Evolutionary conservation across 1,140 invertebrate genomes (phyloP).

Genomic region (Bathynomus jamesi): DNA sequence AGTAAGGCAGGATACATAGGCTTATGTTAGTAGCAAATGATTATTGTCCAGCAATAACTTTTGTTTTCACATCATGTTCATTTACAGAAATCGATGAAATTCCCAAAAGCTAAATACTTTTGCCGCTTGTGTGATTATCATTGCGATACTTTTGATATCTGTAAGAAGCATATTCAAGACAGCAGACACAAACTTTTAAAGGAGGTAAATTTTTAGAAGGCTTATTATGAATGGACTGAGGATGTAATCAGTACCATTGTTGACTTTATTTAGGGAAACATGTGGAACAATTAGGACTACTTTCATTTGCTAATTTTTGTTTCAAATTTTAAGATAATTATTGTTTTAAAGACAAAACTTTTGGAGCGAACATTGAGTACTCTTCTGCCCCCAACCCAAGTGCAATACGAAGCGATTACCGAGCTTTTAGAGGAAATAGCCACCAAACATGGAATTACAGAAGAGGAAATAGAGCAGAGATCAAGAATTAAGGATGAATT

Average conservation of each 20-base stretch:
- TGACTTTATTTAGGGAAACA: neutral
- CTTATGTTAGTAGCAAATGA: no score
- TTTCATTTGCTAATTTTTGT: neutral
- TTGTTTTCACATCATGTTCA: no score
- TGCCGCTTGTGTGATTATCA: conserved; percentile 16
- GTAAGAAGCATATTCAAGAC: neutral
- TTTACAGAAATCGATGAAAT: conserved; percentile 1
- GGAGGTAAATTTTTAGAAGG: neutral
- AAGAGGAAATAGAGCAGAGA: neutral
- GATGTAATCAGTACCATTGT: neutral
- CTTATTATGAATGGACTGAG: neutral
- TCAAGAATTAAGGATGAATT: neutral
- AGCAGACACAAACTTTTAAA: neutral
- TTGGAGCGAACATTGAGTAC: neutral
- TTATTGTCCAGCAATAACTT: no score
- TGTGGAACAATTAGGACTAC: neutral
- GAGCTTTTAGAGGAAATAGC: neutral
- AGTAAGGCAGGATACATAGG: no score
- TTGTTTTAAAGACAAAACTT: neutral
- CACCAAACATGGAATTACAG: neutral
- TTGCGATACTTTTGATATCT: conserved; percentile 10
- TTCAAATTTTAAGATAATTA: neutral
- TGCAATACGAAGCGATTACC: neutral
- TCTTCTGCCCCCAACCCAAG: neutral
- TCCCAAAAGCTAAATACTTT: conserved; percentile 12